A percentile compares a stretch with the other conserved stretches of the same genome.
These are phyloP conservation scores for Myrmecobius fasciatus DNA, from an alignment of 2,113 vertebrate species.

Conservation along the genomic window DNA sequence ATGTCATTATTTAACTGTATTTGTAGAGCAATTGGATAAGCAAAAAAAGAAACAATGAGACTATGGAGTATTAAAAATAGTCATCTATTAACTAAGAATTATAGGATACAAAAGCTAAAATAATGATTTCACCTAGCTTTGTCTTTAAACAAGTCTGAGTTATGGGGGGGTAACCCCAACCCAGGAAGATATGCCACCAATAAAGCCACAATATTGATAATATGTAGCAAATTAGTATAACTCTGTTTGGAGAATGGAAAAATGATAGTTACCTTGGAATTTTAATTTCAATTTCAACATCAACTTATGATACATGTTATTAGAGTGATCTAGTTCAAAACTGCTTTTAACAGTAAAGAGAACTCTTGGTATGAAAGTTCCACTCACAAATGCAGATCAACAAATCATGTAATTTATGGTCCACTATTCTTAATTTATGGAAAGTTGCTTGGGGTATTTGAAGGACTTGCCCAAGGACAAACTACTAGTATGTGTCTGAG, in stretches of 20 bases:
- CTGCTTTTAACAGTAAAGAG: neutral
- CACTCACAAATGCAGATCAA: neutral
- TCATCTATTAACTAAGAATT: conserved; percentile 60
- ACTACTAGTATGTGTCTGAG: neutral
- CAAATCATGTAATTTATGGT: neutral
- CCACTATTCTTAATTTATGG: too few species aligned
- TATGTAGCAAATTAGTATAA: conserved; percentile 50
- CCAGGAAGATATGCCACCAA: conserved; percentile 29
- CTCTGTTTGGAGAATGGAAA: neutral
- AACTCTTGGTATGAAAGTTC: neutral
- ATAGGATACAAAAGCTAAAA: conserved; percentile 8
- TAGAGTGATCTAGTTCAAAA: neutral
- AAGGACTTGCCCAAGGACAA: neutral
- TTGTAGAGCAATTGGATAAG: conserved; percentile 84
- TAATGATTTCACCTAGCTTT: neutral
- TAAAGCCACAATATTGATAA: conserved; percentile 17
- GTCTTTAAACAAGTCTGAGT: neutral
- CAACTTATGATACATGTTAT: neutral
- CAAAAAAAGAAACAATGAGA: conserved; percentile 60
- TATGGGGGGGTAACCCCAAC: neutral
- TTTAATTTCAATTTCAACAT: too few species aligned
- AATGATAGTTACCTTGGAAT: conserved; percentile 12
- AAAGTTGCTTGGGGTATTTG: neutral
- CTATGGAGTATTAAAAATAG: conserved; percentile 76
- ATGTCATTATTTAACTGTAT: conserved; percentile 89